Evolutionary conservation across 2,113 vertebrate species (phyloP), one percentile per base, ranked within the genome.

Genomic region (Clarias batrachus): DNA sequence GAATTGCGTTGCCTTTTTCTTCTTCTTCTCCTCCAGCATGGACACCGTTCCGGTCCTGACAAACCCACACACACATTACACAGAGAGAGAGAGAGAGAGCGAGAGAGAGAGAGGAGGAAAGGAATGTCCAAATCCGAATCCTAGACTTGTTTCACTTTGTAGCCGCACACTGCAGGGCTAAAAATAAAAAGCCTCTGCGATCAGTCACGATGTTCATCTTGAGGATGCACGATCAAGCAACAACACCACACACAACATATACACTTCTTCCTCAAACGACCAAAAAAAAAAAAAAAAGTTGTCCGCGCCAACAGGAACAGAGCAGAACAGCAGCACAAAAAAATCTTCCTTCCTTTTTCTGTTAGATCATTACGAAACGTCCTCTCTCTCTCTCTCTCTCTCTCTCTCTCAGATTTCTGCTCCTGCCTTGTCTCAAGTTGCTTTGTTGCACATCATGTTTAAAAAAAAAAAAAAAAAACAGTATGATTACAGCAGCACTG

Each of bases 301-400:
- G 90, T 92, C 83, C 80, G 93, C 92, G 80, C 90, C 91, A 86
- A 83, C 93, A 91, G 91, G 92, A 91, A 92, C 93, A 93, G 91
- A 90, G 91, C 89, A 90, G 87, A 88, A 91, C 89, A 92, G 91
- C 88, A 89, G 59, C 63, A 48, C 48, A 25, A 63, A 41, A 68
- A 92, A 92, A 93, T 93, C 90, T 93, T 93, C 93, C 93, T 93
- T 93, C 94, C 94, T 93, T 94, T 94, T 90, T 95, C 91, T 93
- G 91, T 94, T 90, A 89, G 90, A 91, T 93, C 93, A 92, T 94
- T 93, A 95, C 94, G 94, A 94, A 93, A 95, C 92, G 93, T 94
- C 94, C 93, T 91, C 91, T 41, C 52, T 21, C 30, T 33, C 52
- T 33, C 56, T 59, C 71, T 74, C 71, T 25, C 37, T 48, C 48